Percentiles rank a stretch among this genome's conserved stretches.
Conservation (phyloP, 1,140 invertebrate genomes). For the Bacillus rossius region DNA sequence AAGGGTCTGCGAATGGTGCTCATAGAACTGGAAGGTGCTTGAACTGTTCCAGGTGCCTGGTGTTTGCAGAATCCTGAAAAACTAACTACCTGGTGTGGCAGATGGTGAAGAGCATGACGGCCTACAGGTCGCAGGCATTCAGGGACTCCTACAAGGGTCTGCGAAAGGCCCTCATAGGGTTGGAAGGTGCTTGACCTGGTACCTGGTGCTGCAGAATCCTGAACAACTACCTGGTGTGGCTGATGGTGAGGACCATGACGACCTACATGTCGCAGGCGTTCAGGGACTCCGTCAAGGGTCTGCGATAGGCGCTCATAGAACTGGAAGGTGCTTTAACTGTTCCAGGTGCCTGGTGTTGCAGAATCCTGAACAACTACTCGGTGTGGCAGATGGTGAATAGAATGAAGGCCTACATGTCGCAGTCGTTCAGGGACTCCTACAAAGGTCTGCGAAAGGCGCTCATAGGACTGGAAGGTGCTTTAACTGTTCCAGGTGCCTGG, state of each 20-base stretch:
- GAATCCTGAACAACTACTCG: slow-evolving; percentile 86
- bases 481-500: too few relatives aligned
- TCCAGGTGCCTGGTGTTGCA: too few relatives aligned
- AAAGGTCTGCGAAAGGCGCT: slow-evolving; percentile 84
- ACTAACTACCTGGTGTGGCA: slow-evolving; percentile 95
- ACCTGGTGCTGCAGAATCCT: too few relatives aligned
- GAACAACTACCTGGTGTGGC: slow-evolving; percentile 93
- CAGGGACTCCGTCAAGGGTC: slow-evolving; percentile 83
- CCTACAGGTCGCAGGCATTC: slow-evolving; percentile 84
- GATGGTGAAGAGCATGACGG: slow-evolving; percentile 72
- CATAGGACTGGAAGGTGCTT: slow-evolving; percentile 79
- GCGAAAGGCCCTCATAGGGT: slow-evolving; percentile 79
- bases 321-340: slow-evolving; percentile 80
- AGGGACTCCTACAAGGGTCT: slow-evolving; percentile 87
- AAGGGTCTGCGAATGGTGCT: too few relatives aligned
- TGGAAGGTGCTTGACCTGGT: too few relatives aligned
- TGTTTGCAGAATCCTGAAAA: slow-evolving; percentile 68
- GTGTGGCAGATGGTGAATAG: slow-evolving; percentile 87
- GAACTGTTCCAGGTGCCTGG: too few relatives aligned
- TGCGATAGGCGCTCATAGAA: slow-evolving; percentile 82
- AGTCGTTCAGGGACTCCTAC: slow-evolving; percentile 86
- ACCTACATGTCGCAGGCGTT: slow-evolving; percentile 85
- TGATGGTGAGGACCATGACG: slow-evolving; percentile 75
- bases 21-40: too few relatives aligned
- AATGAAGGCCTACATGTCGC: slow-evolving; percentile 76